These are phyloP conservation scores for Melitaea athalia DNA, from an alignment of 2,888 invertebrate genomes.

Conservation along the genomic window DNA sequence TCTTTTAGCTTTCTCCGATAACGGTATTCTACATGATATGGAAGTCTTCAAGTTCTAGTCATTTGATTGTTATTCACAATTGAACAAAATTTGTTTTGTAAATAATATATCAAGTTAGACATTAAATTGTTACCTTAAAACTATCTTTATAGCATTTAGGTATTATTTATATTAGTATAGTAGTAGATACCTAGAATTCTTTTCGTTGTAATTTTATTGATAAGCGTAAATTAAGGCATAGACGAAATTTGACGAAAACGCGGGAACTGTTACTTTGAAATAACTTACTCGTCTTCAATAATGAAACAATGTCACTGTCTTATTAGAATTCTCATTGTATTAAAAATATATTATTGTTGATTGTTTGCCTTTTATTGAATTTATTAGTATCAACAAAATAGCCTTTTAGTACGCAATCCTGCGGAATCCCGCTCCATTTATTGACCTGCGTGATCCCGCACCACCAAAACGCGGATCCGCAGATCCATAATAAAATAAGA, in stretches of 20 bases:
- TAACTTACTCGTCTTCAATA: slow-evolving; percentile 3
- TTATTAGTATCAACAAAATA: not conserved
- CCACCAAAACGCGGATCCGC: too few relatives aligned
- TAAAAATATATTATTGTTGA: slow-evolving; percentile 22
- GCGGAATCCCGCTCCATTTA: too few relatives aligned
- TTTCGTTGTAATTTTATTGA: too few relatives aligned
- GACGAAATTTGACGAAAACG: too few relatives aligned
- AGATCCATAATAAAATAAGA: too few relatives aligned
- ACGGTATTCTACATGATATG: slow-evolving; percentile 56
- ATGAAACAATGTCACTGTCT: slow-evolving; percentile 20
- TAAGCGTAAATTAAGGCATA: too few relatives aligned
- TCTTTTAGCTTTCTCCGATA: slow-evolving; percentile 70
- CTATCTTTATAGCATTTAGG: too few relatives aligned
- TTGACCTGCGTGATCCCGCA: too few relatives aligned
- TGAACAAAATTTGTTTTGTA: not conserved
- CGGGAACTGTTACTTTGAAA: slow-evolving; percentile 3
- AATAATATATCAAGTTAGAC: not conserved
- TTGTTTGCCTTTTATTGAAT: slow-evolving; percentile 21
- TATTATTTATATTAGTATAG: too few relatives aligned
- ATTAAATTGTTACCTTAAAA: not conserved
- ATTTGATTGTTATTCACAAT: slow-evolving; percentile 34
- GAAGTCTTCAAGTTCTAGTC: slow-evolving; percentile 27
- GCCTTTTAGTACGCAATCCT: not conserved
- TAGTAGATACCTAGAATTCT: too few relatives aligned
- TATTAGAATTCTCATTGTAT: slow-evolving; percentile 32